Percentiles rank a stretch among this genome's conserved stretches.
phyloP scores from a whole-genome alignment of 2,888 invertebrate genomes.

The Calephelis perditalis region DNA sequence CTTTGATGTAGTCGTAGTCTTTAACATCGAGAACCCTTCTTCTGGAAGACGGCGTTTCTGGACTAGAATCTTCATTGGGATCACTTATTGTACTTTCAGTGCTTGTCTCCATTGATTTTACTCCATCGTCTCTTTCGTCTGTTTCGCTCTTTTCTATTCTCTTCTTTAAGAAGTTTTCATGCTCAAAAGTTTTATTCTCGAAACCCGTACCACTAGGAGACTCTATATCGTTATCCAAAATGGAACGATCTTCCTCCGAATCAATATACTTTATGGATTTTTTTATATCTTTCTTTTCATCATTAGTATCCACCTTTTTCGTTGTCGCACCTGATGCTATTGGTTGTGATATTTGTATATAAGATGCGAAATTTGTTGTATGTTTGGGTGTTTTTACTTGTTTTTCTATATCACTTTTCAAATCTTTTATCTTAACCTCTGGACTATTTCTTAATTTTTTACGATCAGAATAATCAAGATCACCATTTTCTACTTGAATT shows the following conservation, averaged over 20 bases:
- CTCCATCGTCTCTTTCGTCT: constrained; percentile 47
- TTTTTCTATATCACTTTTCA: constrained; percentile 64
- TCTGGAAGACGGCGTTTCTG: constrained; percentile 58
- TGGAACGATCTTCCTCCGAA: constrained; percentile 51
- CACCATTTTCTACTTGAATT: constrained; percentile 67
- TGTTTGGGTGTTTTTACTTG: constrained; percentile 70
- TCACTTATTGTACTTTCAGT: constrained; percentile 68
- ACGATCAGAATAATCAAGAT: constrained; percentile 45
- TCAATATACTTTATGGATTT: constrained; percentile 60
- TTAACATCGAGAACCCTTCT: constrained; percentile 53
- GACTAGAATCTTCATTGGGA: constrained; percentile 58
- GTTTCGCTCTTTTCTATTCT: constrained; percentile 60
- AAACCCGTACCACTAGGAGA: constrained; percentile 70
- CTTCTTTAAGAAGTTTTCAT: constrained; percentile 67
- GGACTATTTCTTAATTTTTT: constrained; percentile 41
- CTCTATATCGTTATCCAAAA: constrained; percentile 64
- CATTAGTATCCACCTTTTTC: constrained; percentile 47
- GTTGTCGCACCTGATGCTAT: constrained; percentile 60
- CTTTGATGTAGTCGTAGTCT: constrained; percentile 58
- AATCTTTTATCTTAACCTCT: constrained; percentile 44
- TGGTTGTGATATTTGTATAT: constrained; percentile 76
- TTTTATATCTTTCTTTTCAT: constrained; percentile 44
- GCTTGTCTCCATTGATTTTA: constrained; percentile 67
- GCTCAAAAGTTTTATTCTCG: constrained; percentile 69
- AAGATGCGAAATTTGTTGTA: constrained; percentile 80